Base-by-base conservation (phyloP, 2,113 vertebrate species). In the Corythoichthys intestinalis region DNA sequence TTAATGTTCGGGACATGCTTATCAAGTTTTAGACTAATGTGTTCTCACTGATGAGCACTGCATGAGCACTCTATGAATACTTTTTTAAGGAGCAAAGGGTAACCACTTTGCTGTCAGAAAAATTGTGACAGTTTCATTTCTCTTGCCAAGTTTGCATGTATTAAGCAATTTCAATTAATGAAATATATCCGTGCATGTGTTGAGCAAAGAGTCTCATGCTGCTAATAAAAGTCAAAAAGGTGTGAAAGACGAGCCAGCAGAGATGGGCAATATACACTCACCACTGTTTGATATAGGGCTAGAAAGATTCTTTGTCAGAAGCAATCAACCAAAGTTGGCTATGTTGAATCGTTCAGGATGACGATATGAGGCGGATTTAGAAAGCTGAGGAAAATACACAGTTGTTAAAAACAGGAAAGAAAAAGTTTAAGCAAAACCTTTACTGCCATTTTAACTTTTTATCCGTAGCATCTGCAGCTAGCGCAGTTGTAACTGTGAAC, bases 191-290 rank as follows among this genome's bases (percentile, higher is more conserved):
- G 65, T 52, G 64, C 48, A 52, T 62, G 54, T 74, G 74, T 76
- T 75, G 70, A 74, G 74, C 60, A 78, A 76, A 82, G 80, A 70
- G 38, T 74, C 78, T 82, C 77, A 37, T 62, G 66, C 57, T 58
- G 60, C 63, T 83, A 75, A 83, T 84, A 78, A 77, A 85, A 74
- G 78, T 81, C 67, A 84, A 85, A 77, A 52, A 65, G 66, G 41
- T 72, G 62, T 83, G 77, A 70, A 76, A 79, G 72, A 74, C 59
- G 1, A 67, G 44, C 10, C 39, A 9, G n/a, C 39, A n/a, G 59
- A 13, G 59, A 44, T 20, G 17, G 17, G 8, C 4, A 17, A 17
- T 1, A 15, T 61, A 10, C 3, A 44, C 39, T 20, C 4, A 39
- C 39, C 39, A 9, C 39, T 62, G 39, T 39, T 44, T 41, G n/a